phyloP scores from a whole-genome alignment of 2,888 invertebrate species.

The Osedax frankpressi region DNA sequence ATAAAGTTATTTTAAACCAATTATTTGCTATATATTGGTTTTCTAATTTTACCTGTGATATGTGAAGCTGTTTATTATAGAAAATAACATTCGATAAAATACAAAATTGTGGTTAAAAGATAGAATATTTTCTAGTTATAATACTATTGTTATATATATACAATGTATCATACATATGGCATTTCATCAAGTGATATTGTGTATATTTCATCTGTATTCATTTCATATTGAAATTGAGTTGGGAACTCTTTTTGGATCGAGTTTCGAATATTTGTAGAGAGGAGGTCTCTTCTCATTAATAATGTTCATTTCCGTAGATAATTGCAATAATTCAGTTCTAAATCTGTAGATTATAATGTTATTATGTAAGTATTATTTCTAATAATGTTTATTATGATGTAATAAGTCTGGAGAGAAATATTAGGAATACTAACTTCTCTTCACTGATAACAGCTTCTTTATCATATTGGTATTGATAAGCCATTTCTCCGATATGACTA shows the following conservation, averaged over 20 bases:
- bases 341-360: no score
- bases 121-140: no score
- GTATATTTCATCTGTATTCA: no score
- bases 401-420: slow-evolving; percentile 18
- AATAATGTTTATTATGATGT: no score
- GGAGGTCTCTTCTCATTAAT: slow-evolving; percentile 37
- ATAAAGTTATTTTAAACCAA: no score
- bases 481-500: slow-evolving; percentile 40
- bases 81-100: no score
- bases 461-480: slow-evolving; percentile 40
- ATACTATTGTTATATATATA: no score
- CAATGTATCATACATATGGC: no score
- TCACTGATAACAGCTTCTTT: neutral
- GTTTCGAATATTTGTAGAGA: slow-evolving; percentile 37
- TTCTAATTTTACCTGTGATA: neutral
- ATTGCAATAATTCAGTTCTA: slow-evolving; percentile 37
- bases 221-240: slow-evolving; percentile 45
- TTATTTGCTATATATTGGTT: no score
- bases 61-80: neutral
- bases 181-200: no score
- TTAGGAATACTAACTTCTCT: neutral
- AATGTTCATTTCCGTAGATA: slow-evolving; percentile 39
- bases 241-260: slow-evolving; percentile 47
- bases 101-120: no score
- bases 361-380: no score